Base-by-base conservation (phyloP, 1,140 invertebrate species). In the Capitella teleta region DNA sequence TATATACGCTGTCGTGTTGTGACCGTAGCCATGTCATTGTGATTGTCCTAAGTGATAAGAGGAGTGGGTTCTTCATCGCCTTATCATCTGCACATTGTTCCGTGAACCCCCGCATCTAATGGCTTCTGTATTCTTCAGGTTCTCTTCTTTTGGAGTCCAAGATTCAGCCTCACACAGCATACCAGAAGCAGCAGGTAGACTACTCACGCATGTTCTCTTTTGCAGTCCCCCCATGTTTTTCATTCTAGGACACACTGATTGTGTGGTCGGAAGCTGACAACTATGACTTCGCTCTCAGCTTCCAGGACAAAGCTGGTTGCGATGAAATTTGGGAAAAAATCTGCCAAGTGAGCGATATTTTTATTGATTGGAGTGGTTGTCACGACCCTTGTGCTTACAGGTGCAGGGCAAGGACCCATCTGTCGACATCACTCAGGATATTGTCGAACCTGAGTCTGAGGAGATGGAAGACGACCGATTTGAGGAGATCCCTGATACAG, bases 251-350 rank as follows among this genome's bases (percentile, higher is more conserved):
- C 68, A 98, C 94, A 28, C 75, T 99, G 51, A 99, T 99, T 69
- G 95, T 99, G n/a, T 99, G 96, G 96, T 97, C 95, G 12, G 95
- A 99, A 77, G 90, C 90, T 51, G 95, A 98, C 64, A 95, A 96
- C 68, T 97, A 94, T 75, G 95, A 99, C 75, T 79, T 99, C 62
- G 96, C 96, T 36, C 75, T 99, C 55, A 97, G 92, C 79, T 99
- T 99, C 78, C 96, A 99, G 80, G 95, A 99, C 74, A 98, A 97
- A 75, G 88, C 86, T 52, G 95, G 96, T 67, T 99, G 96, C 78
- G 93, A 98, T 80, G 95, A 98, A 75, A 97, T 99, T 60, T 99
- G 95, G 95, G 93, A 95, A 61, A 97, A 97, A 76, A 98, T 99
- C 64, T 99, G 96, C 76, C 87, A 95, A 78, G 87, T 90, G 75